These are phyloP conservation scores for Cyclargus thomasi DNA, from an alignment of 1,140 invertebrate genomes.

Conservation along the genomic window DNA sequence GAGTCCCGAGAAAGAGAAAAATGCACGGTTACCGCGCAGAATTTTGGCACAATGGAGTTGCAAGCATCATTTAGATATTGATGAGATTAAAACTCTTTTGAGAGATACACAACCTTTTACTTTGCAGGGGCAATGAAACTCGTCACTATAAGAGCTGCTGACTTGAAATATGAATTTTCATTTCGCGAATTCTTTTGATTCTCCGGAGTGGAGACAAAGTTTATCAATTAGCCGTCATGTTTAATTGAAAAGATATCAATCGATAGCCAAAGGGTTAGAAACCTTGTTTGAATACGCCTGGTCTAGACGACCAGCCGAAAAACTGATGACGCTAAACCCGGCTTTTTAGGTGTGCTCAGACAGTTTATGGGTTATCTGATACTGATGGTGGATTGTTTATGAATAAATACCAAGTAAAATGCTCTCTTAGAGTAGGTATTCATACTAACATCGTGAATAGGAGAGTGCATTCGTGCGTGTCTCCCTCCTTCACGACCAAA, in stretches of 20 bases:
- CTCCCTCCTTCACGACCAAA: no score
- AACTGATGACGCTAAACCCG: neutral
- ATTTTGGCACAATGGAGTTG: no score
- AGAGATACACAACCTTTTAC: neutral
- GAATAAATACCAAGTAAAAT: neutral
- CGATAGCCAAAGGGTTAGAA: neutral
- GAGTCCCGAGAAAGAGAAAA: no score
- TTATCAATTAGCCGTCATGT: neutral
- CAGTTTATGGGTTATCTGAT: neutral
- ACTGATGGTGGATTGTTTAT: neutral
- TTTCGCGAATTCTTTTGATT: neutral
- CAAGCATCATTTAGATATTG: no score
- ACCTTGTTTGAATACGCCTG: neutral
- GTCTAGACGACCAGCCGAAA: slow-evolving; percentile 10
- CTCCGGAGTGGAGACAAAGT: neutral
- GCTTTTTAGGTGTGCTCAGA: neutral
- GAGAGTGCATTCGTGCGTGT: no score
- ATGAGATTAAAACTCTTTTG: neutral
- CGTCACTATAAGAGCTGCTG: neutral
- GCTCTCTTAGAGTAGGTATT: no score
- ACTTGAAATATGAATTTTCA: neutral
- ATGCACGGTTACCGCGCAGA: no score
- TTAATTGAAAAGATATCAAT: slow-evolving; percentile 3
- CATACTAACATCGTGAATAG: no score
- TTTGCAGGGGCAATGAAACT: neutral